Percentiles rank a stretch among this genome's conserved stretches.
These are phyloP conservation scores for Papilio polytes DNA, from an alignment of 1,140 invertebrate genomes.

Conservation along the genomic window DNA sequence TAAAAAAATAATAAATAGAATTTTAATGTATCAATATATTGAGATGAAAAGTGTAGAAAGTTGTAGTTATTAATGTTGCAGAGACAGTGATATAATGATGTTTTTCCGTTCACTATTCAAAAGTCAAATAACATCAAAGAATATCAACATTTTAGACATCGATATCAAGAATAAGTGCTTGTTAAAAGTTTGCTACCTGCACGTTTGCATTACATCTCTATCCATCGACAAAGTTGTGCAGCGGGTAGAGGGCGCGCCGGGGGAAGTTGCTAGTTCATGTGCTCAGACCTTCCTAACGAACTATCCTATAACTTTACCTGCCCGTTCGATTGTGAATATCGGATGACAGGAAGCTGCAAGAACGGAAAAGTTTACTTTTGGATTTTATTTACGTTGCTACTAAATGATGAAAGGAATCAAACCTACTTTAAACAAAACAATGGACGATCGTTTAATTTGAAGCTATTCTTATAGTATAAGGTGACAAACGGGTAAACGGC, in stretches of 20 bases:
- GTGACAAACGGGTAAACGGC: too few species aligned
- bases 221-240: not conserved
- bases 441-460: too few species aligned
- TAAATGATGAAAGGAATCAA: too few species aligned
- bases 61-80: not conserved
- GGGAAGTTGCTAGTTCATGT: not conserved
- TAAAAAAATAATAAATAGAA: not conserved
- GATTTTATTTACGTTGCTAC: not conserved
- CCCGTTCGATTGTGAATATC: constrained; percentile 2
- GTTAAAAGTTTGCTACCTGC: constrained; percentile 18
- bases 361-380: not conserved
- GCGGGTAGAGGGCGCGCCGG: not conserved
- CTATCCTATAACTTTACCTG: not conserved
- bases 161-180: not conserved
- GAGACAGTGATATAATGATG: not conserved
- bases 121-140: not conserved
- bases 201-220: constrained; percentile 7
- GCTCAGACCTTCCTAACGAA: not conserved
- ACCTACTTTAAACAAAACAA: too few species aligned
- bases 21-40: too few species aligned
- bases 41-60: too few species aligned
- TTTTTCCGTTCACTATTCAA: not conserved
- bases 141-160: not conserved
- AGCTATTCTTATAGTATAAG: too few species aligned
- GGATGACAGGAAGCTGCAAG: not conserved